Conservation (phyloP, 1,140 invertebrate species). For the Schlechtendalia chinensis region DNA sequence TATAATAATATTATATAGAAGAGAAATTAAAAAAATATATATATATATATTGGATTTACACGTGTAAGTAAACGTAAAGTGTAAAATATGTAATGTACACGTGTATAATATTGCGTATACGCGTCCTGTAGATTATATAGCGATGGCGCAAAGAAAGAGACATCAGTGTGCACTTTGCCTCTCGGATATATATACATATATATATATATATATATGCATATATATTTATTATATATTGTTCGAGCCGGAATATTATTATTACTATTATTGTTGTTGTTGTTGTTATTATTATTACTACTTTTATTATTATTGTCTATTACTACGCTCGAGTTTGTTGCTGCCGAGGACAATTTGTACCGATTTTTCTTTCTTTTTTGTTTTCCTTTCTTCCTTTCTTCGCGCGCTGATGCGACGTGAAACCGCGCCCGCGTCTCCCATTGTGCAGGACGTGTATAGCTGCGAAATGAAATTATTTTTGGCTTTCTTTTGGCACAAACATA, state of each 20-base stretch:
- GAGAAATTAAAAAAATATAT: neutral
- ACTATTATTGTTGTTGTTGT: conserved; percentile 19
- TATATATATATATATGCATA: too few species aligned
- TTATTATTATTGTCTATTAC: conserved; percentile 16
- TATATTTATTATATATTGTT: neutral
- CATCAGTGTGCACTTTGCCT: neutral
- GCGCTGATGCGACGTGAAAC: neutral
- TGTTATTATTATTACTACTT: conserved; percentile 22
- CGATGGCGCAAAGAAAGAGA: conserved; percentile 6
- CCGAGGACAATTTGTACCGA: conserved; percentile 16
- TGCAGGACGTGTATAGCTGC: conserved; percentile 3
- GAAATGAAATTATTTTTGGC: conserved; percentile 34
- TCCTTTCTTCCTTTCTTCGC: conserved; percentile 25
- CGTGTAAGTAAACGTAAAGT: neutral
- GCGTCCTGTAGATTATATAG: neutral
- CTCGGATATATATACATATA: too few species aligned
- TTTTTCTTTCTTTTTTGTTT: conserved; percentile 43
- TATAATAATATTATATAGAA: neutral
- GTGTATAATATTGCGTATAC: neutral
- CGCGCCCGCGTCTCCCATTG: conserved; percentile 20
- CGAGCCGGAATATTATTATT: neutral
- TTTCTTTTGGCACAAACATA: conserved; percentile 29
- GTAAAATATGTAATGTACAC: neutral
- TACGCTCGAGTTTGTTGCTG: neutral
- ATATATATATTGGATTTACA: neutral